Conservation (phyloP, 1,140 invertebrate species). For the Ceratosolen fusciceps region DNA sequence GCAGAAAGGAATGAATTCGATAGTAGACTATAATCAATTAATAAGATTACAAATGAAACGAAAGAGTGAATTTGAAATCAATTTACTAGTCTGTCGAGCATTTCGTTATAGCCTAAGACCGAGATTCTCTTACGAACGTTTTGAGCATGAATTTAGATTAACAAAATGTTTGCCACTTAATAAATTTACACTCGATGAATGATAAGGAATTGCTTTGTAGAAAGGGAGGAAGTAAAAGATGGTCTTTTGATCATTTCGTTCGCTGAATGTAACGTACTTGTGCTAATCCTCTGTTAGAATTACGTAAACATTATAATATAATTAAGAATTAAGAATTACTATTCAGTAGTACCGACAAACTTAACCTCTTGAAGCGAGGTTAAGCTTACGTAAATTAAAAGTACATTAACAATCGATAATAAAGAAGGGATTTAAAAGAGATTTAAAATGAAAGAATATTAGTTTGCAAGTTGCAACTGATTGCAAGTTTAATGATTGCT, state of each 20-base stretch:
- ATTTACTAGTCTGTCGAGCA: slow-evolving; percentile 40
- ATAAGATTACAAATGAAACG: slow-evolving; percentile 26
- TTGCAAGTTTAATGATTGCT: no score
- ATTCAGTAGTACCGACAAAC: no score
- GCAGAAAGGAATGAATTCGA: background rate
- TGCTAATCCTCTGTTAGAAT: background rate
- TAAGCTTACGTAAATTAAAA: no score
- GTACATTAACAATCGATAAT: no score
- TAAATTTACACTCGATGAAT: slow-evolving; percentile 21
- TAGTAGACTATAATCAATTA: background rate
- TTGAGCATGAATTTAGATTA: slow-evolving; percentile 30
- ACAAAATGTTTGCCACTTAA: slow-evolving; percentile 24
- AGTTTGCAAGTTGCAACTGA: no score
- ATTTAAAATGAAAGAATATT: no score
- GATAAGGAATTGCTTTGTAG: background rate
- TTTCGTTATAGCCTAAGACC: slow-evolving; percentile 27
- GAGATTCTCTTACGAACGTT: background rate
- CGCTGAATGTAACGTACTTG: background rate
- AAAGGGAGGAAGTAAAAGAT: background rate
- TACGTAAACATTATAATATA: background rate
- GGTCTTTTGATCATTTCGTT: background rate
- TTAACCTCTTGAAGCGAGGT: no score
- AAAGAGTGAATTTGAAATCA: slow-evolving; percentile 45
- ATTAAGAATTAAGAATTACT: no score
- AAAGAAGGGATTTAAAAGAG: no score